These are phyloP conservation scores for Aculops lycopersici DNA, from an alignment of 1,140 invertebrate genomes.

Conservation along the genomic window DNA sequence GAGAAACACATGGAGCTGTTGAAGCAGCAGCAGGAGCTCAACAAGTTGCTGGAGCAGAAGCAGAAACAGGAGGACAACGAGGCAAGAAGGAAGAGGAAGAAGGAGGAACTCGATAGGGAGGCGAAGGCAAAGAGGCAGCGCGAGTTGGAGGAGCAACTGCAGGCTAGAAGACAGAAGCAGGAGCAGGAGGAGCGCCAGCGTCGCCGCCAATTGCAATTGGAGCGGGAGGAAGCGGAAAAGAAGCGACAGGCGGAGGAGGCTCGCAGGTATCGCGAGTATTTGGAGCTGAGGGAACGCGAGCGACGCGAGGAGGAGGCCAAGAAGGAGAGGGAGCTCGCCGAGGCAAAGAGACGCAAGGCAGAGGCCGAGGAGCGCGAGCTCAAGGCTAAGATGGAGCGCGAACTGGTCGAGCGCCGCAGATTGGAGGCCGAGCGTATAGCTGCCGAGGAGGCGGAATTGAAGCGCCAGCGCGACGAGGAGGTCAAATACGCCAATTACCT, in stretches of 20 bases:
- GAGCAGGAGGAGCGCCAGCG: background rate
- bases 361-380: background rate
- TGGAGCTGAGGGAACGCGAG: no score
- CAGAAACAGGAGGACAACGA: background rate
- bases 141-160: background rate
- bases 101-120: background rate
- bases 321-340: background rate
- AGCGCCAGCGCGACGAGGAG: no score
- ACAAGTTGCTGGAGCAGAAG: background rate
- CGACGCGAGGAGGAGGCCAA: background rate
- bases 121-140: background rate
- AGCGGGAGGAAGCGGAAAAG: background rate
- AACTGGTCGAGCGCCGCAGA: background rate
- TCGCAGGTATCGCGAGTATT: background rate
- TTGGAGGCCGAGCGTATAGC: background rate
- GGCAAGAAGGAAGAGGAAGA: background rate
- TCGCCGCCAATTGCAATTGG: background rate
- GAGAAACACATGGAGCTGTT: background rate
- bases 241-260: background rate
- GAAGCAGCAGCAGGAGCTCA: background rate
- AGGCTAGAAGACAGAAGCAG: background rate
- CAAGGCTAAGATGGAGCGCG: background rate
- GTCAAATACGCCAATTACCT: no score
- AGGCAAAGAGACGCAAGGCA: background rate
- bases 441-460: background rate